phyloP scores from a whole-genome alignment of 2,113 vertebrate genomes.

The Silurus asotus region DNA sequence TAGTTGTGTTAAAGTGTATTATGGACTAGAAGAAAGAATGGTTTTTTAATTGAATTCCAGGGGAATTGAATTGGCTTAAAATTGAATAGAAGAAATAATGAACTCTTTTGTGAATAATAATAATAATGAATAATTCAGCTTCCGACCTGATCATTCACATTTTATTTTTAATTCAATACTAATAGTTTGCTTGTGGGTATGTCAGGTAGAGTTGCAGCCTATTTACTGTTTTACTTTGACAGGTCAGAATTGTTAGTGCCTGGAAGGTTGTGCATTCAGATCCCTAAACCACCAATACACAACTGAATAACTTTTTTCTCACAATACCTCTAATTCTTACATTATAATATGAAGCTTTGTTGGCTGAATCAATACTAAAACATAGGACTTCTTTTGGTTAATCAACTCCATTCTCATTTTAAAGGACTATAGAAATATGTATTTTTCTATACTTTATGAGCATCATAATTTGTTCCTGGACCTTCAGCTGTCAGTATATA shows the following conservation, averaged over 20 bases:
- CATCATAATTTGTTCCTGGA: not conserved
- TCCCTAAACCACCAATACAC: not conserved
- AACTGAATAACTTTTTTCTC: not conserved
- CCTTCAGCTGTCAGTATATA: conserved; percentile 60
- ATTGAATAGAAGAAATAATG: not conserved
- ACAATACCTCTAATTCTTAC: not conserved
- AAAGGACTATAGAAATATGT: conserved; percentile 3
- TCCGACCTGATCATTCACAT: not conserved
- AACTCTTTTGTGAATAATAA: not conserved
- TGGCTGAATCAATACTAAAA: not conserved
- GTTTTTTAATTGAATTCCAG: too few relatives aligned
- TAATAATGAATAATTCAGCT: too few relatives aligned
- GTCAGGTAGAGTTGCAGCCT: not conserved
- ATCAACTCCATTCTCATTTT: not conserved
- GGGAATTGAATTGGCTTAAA: too few relatives aligned
- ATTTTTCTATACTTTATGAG: conserved; percentile 13
- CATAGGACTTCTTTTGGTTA: not conserved
- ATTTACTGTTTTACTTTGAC: not conserved
- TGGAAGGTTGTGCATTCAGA: not conserved
- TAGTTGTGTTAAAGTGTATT: too few relatives aligned
- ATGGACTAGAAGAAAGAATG: not conserved
- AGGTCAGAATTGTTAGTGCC: not conserved
- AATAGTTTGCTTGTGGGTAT: not conserved
- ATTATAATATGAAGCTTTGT: not conserved
- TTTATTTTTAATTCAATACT: not conserved